These are phyloP conservation scores for Troides aeacus DNA, from an alignment of 2,888 invertebrate species.

Conservation along the genomic window DNA sequence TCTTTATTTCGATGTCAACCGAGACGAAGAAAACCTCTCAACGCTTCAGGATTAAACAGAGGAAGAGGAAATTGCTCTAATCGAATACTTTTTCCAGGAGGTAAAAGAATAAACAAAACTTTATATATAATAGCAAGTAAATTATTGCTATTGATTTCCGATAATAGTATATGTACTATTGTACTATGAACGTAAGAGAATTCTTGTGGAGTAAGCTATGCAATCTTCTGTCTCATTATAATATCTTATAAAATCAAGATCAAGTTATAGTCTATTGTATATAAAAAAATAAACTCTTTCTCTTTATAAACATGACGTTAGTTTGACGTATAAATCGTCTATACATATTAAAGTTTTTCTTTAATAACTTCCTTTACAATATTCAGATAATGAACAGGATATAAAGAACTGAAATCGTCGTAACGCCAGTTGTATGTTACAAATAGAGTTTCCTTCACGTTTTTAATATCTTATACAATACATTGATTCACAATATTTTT, in stretches of 20 bases:
- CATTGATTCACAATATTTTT: background rate
- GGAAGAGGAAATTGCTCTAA: conserved; percentile 16
- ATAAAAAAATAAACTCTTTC: no score
- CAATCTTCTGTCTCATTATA: no score
- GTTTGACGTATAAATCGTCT: no score
- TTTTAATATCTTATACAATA: background rate
- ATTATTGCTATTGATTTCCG: background rate
- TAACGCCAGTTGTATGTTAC: no score
- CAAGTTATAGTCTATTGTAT: no score
- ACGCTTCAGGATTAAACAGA: conserved; percentile 16
- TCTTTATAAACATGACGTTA: no score
- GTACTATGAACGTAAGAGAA: background rate
- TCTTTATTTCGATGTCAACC: conserved; percentile 18
- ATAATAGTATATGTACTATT: no score
- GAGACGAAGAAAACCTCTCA: conserved; percentile 6
- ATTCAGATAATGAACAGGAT: no score
- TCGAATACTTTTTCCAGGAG: conserved; percentile 7
- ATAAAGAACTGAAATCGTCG: no score
- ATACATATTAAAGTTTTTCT: no score
- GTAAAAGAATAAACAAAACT: background rate
- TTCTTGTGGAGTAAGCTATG: background rate
- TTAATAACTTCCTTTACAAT: no score
- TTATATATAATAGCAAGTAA: conserved; percentile 2
- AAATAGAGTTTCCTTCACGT: background rate
- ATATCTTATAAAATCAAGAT: no score